Base-by-base conservation (phyloP, 2,888 invertebrate genomes). In the Amiota minor region DNA sequence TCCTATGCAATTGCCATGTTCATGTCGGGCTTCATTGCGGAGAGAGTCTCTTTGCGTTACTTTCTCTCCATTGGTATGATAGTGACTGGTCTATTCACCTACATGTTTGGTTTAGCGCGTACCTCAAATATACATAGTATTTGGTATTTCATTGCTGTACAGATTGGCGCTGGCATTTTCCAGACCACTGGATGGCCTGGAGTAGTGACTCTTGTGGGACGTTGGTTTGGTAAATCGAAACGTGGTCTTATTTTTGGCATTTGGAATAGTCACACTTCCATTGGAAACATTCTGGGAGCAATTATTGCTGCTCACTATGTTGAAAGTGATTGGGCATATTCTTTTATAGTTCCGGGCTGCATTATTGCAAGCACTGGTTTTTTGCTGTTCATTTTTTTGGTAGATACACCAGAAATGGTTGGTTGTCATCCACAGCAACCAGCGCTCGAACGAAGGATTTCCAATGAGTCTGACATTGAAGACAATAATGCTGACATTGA, bases 181-280 rank as follows among this genome's bases (percentile, higher is more conserved):
- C 98, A 98, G 91, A 96, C 98, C 0, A 95, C 97, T 0, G 89
- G 98, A 1, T 98, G 98, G 98, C 98, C 98, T 0, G 97, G 97
- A 71, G 98, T 98, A 0, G 98, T 98, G 0, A 91, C 94, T 0
- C 94, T 96, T 2, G 94, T 98, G 68, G 97, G 97, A n/a, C 97
- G 98, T 86, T 98, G 98, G 98, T 98, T 97, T 91, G 98, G 98
- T 0, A 96, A 95, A 90, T 93, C 94, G 53, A 98, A 96, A 89
- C 92, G 95, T 78, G 97, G 97, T 0, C 91, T 98, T 35, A 96
- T 98, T 76, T 98, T 98, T 90, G 98, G 98, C 12, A 92, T 98
- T 9, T 98, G 98, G 98, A 98, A 98, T 90, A 97, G 98, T 0
- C 98, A 98, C 84, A 98, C 98, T 0, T 97, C 97, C 0, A 92